phyloP scores from a whole-genome alignment of 2,797 vertebrate genomes.

The Gymnodraco acuticeps region DNA sequence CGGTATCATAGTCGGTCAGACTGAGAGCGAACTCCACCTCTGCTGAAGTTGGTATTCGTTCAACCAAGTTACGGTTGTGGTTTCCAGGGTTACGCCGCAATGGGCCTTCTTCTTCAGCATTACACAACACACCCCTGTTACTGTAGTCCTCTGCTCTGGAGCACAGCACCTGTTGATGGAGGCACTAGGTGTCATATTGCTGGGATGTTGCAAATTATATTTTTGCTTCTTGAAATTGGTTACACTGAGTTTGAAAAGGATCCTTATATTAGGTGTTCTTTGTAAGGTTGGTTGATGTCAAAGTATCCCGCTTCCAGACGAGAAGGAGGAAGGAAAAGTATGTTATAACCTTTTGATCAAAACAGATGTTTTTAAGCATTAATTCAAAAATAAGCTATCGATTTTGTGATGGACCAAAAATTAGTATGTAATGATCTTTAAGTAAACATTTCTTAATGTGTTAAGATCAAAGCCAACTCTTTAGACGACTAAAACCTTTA shows the following conservation, averaged over 20 bases:
- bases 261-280: background rate
- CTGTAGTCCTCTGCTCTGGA: constrained; percentile 89
- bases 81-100: constrained; percentile 92
- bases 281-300: background rate
- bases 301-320: background rate
- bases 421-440: background rate
- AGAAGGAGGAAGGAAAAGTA: background rate
- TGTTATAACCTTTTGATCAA: background rate
- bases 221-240: background rate
- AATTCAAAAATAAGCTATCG: background rate
- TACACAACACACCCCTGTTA: constrained; percentile 86
- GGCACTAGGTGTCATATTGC: background rate
- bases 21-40: constrained; percentile 93
- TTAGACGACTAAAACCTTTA: background rate
- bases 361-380: background rate
- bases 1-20: constrained; percentile 90
- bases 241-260: background rate
- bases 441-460: background rate
- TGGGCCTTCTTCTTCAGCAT: constrained; percentile 87
- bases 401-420: background rate
- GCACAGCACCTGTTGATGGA: constrained; percentile 88
- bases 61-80: constrained; percentile 85
- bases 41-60: constrained; percentile 89
- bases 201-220: background rate
- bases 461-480: background rate